phyloP scores from a whole-genome alignment of 2,113 vertebrate species.

The Symphodus melops region DNA sequence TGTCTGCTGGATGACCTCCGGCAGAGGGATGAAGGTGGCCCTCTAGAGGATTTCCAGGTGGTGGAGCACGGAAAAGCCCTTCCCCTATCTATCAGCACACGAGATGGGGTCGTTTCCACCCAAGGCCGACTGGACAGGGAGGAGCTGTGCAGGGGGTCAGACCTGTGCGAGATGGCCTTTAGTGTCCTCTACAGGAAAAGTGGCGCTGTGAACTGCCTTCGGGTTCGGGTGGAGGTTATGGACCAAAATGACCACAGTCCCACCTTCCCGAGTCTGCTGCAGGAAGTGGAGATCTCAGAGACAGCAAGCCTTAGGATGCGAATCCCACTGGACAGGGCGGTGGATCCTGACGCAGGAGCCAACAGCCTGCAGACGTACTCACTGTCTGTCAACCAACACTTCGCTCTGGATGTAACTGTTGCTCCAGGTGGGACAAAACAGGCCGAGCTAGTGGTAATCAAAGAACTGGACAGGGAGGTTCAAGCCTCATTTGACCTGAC shows the following conservation, averaged over 20 bases:
- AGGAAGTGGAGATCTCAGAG: slow-evolving; percentile 94
- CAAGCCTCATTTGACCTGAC: slow-evolving; percentile 86
- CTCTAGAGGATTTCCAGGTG: slow-evolving; percentile 85
- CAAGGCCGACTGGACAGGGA: slow-evolving; percentile 89
- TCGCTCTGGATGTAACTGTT: slow-evolving; percentile 86
- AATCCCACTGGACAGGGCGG: slow-evolving; percentile 90
- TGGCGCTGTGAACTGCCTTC: slow-evolving; percentile 78
- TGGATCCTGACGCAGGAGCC: slow-evolving; percentile 86
- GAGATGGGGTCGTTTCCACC: slow-evolving; percentile 86
- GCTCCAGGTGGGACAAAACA: slow-evolving; percentile 85
- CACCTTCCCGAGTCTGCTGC: slow-evolving; percentile 82
- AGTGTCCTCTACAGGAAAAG: slow-evolving; percentile 86
- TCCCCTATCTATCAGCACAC: slow-evolving; percentile 82
- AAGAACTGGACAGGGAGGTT: slow-evolving; percentile 90
- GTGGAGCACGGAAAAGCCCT: slow-evolving; percentile 85
- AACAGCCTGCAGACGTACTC: slow-evolving; percentile 88
- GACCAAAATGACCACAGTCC: slow-evolving; percentile 93
- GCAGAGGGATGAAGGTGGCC: slow-evolving; percentile 68
- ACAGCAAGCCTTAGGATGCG: slow-evolving; percentile 84
- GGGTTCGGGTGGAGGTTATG: slow-evolving; percentile 90
- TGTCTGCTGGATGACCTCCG: slow-evolving; percentile 85
- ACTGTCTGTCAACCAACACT: slow-evolving; percentile 89
- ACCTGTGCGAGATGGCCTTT: slow-evolving; percentile 89
- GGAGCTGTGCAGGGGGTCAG: slow-evolving; percentile 86
- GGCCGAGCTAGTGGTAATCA: slow-evolving; percentile 88